phyloP scores from a whole-genome alignment of 64 coral and sea anemone species.

The Stichodactyla helianthus region DNA sequence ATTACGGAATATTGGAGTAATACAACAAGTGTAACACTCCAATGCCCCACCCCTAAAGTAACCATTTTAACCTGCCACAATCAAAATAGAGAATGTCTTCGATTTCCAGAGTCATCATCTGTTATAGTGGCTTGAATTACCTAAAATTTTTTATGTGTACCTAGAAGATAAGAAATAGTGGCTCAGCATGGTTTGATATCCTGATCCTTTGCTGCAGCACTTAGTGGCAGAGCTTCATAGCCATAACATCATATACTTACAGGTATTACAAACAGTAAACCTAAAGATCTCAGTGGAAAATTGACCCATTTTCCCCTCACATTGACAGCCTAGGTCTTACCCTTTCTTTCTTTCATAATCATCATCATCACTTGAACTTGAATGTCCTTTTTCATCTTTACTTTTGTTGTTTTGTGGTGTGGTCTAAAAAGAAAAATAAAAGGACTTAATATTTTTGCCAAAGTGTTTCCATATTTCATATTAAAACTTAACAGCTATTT shows the following conservation, averaged over 20 bases:
- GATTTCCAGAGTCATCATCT: constrained; percentile 81
- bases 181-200: constrained; percentile 40
- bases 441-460: no score
- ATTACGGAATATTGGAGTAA: background rate
- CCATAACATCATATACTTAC: background rate
- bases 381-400: constrained; percentile 55
- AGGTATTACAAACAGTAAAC: background rate
- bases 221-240: constrained; percentile 14
- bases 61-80: constrained; percentile 91
- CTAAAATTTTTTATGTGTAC: constrained; percentile 87
- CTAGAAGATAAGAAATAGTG: constrained; percentile 95
- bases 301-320: no score
- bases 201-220: constrained; percentile 7
- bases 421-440: constrained; percentile 18
- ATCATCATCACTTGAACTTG: constrained; percentile 71
- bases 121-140: constrained; percentile 89
- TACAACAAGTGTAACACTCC: background rate
- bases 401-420: constrained; percentile 73
- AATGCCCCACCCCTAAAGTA: background rate
- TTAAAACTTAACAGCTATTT: no score
- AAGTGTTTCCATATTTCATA: no score
- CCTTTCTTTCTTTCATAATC: constrained; percentile 66
- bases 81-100: constrained; percentile 95
- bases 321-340: constrained; percentile 21
- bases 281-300: background rate